Evolutionary conservation across 2,888 invertebrate genomes (phyloP).

Genomic region (Heteromyza rotundicornis): DNA sequence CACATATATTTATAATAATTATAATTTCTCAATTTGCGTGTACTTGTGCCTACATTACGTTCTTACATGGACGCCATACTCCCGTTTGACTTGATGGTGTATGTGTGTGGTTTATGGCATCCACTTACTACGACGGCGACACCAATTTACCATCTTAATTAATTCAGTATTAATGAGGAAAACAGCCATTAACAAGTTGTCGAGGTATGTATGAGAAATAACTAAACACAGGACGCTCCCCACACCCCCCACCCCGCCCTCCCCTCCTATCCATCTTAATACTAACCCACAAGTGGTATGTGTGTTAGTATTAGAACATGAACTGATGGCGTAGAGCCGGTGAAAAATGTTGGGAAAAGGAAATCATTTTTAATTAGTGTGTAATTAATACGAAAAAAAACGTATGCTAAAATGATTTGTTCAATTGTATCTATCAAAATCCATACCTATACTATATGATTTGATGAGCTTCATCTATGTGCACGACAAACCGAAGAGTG

Average conservation of each 20-base stretch:
- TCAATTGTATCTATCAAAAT: no score
- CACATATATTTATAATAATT: slow-evolving; percentile 27
- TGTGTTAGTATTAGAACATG: no score
- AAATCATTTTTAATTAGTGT: no score
- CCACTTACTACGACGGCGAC: slow-evolving; percentile 7
- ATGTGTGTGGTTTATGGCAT: neutral
- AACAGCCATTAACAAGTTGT: slow-evolving; percentile 63
- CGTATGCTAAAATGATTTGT: no score
- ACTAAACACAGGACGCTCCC: neutral
- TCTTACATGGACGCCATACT: neutral
- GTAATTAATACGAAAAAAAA: no score
- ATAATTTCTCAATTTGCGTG: slow-evolving; percentile 23
- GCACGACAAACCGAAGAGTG: no score
- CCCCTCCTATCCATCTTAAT: slow-evolving; percentile 5
- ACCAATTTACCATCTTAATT: slow-evolving; percentile 37
- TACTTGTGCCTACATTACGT: neutral
- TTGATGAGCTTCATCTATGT: no score
- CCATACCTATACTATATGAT: no score
- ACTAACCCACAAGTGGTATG: no score
- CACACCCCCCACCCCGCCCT: neutral
- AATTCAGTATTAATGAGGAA: slow-evolving; percentile 63
- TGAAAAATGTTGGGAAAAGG: no score
- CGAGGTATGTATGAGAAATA: slow-evolving; percentile 56
- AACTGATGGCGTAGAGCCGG: no score
- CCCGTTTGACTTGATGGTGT: slow-evolving; percentile 3